A percentile compares a stretch with the other conserved stretches of the same genome.
phyloP scores from a whole-genome alignment of 30 jellyfish, hydroid and myxozoan species.

The Pseudorhiza aurosa region DNA sequence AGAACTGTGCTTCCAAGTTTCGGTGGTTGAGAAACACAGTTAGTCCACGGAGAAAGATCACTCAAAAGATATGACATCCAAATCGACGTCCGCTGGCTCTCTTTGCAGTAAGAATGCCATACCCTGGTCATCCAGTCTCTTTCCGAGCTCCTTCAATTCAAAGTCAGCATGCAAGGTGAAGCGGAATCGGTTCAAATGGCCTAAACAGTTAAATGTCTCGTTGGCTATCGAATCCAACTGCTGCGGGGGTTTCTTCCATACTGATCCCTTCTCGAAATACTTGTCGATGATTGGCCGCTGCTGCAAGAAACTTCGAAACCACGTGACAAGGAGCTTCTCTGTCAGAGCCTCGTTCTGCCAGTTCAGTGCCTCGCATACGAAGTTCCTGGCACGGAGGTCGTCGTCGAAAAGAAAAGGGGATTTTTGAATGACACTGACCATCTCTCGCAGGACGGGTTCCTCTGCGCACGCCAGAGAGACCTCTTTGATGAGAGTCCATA shows the following conservation, averaged over 20 bases:
- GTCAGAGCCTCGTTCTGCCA: conserved; percentile 55
- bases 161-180: conserved; percentile 58
- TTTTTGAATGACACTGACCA: conserved; percentile 29
- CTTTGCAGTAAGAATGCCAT: conserved; percentile 34
- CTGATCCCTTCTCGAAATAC: conserved; percentile 10
- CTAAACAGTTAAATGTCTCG: background rate
- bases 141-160: conserved; percentile 51
- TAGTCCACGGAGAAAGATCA: background rate
- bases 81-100: conserved; percentile 28
- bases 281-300: conserved; percentile 1
- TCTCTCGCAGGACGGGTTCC: conserved; percentile 23
- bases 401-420: conserved; percentile 62
- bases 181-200: conserved; percentile 25
- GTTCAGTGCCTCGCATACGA: conserved; percentile 62
- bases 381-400: conserved; percentile 54
- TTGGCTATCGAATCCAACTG: conserved; percentile 4
- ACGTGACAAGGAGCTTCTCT: conserved; percentile 50
- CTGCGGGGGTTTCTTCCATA: conserved; percentile 29
- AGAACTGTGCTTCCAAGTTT: too few relatives aligned
- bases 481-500: conserved; percentile 42
- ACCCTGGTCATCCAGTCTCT: conserved; percentile 10
- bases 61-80: conserved; percentile 37
- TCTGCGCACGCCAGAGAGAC: conserved; percentile 51
- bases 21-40: too few relatives aligned
- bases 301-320: conserved; percentile 22